Base-by-base conservation (phyloP, 2,888 invertebrate genomes). In the Myathropa florea region DNA sequence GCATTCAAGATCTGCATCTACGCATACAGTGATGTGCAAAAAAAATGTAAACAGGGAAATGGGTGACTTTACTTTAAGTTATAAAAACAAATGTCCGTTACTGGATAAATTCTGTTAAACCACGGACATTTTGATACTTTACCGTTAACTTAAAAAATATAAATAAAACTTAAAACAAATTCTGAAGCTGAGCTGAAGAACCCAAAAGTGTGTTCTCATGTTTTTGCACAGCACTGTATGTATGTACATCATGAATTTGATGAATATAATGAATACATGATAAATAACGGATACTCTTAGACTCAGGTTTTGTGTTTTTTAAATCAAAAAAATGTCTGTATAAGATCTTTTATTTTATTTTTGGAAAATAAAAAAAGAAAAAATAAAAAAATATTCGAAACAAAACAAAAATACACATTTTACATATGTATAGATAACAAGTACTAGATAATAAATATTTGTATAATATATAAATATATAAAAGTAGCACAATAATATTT, bases 391-490 rank as follows among this genome's bases (percentile, higher is more conserved):
- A 60, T 60, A 60, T 76, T 39, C 63, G 28, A 26, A 76, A 81
- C 63, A 68, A 80, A 67, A 81, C 30, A 78, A 73, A 72, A 73
- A 75, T 36, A 57, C 18, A 83, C 55, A 46, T 46, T 46, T 4
- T 46, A 46, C 46, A 77, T 46, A 73, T 68, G 67, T 68, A 77
- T 68, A 83, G 59, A 83, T 70, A 79, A 83, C 64, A 83, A 70
- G 63, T 75, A 36, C 63, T 75, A 72, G 75, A 76, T 75, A 71
- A 84, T 76, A 84, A 80, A 84, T 80, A 84, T 67, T 75, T 39
- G 23, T 63, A 24, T 64, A 39, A 18, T 68, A 39, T 61, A 75
- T 60, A 83, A 64, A 68, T 78, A 84, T 71, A 76, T 80, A 59
- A 65, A 53, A 63, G 53, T 84, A 71, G 65, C 65, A 80, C 75